Evolutionary conservation across 92 coral and sea anemone genomes (phyloP), one percentile per base, ranked within the genome.

Genomic region (Epizoanthus rinbou): DNA sequence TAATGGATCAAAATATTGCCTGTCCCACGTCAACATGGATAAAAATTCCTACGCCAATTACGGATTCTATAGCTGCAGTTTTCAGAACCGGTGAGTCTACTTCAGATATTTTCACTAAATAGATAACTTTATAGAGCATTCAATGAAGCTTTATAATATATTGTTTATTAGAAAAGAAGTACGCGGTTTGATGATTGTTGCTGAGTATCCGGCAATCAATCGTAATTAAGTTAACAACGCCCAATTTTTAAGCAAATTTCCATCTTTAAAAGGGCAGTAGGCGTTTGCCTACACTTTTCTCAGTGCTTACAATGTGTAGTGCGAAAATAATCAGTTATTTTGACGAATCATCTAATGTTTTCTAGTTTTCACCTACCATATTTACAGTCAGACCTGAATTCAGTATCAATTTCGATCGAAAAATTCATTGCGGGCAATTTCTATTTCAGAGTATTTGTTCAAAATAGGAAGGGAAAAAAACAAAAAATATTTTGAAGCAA

Each of bases 11-110:
- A 6, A 8, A 19, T 21, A 28, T 23, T 2, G 54, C 54, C 23
- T 78, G n/a, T 21, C 56, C 60, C 62, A 50, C 53, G 47, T 8
- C 66, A 62, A 35, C 39, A n/a, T 6, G 15, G 39, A 1, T 13
- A 28, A 15, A 24, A 64, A 64, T 23, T 28, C 39, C 35, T 17
- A 22, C 22, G n/a, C 4, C 8, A 52, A n/a, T 78, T 62, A 17
- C 35, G 39, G 58, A 63, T 37, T 78, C 58, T 18, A 35, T n/a
- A n/a, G 57, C 16, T 78, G 71, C 68, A 25, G 18, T 39, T 21
- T 17, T 22, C n/a, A 75, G 22, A 17, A n/a, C 23, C 67, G 71
- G 82, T 78, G 70, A 78, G 82, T 58, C 35, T 43, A 39, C n/a
- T 25, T 67, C 47, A 33, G 50, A 60, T 62, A 28, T 37, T 78